These are phyloP conservation scores for Lordiphosa fenestrarum DNA, from an alignment of 2,888 invertebrate species.

Conservation along the genomic window DNA sequence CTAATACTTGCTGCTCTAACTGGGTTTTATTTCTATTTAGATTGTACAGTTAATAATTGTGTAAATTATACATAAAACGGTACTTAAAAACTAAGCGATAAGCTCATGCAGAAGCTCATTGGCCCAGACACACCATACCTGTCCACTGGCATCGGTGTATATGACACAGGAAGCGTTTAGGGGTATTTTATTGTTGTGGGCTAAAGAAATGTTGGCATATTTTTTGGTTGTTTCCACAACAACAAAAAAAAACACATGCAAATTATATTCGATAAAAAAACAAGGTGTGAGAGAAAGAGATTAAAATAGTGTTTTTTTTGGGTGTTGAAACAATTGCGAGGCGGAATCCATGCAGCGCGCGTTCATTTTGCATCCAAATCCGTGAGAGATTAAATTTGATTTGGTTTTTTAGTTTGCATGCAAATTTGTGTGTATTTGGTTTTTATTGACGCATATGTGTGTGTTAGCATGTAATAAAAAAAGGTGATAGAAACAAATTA, in stretches of 20 bases:
- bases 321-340: constrained; percentile 26
- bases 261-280: constrained; percentile 21
- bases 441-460: constrained; percentile 19
- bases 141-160: constrained; percentile 97
- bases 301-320: constrained; percentile 14
- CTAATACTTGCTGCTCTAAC: constrained; percentile 69
- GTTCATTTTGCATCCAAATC: constrained; percentile 58
- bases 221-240: constrained; percentile 34
- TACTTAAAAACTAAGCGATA: not conserved
- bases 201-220: constrained; percentile 45
- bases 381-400: constrained; percentile 31
- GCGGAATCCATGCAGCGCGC: constrained; percentile 57
- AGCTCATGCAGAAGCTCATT: constrained; percentile 28
- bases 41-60: no score
- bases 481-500: constrained; percentile 44
- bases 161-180: constrained; percentile 95
- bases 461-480: constrained; percentile 66
- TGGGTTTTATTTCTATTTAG: constrained; percentile 52
- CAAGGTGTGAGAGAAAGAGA: not conserved
- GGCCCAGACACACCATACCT: constrained; percentile 83
- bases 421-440: constrained; percentile 2
- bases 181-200: constrained; percentile 84
- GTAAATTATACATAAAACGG: not conserved
- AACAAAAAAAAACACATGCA: constrained; percentile 31
- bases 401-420: constrained; percentile 18